A percentile compares a stretch with the other conserved stretches of the same genome.
These are phyloP conservation scores for Leucophenga varia DNA, from an alignment of 1,140 invertebrate genomes.

Conservation along the genomic window DNA sequence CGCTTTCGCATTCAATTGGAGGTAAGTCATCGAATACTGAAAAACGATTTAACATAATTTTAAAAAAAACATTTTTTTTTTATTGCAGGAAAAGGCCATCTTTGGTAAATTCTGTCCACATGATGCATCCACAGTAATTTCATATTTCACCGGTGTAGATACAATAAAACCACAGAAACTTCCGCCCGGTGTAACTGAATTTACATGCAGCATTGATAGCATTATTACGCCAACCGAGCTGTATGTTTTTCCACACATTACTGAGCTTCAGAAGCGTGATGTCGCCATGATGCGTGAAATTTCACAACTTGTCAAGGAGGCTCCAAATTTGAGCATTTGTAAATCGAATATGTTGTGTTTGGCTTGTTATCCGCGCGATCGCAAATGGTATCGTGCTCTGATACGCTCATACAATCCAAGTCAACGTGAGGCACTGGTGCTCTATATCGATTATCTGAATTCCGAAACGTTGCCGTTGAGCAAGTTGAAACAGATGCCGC, in stretches of 20 bases:
- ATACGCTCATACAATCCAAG: conserved; percentile 28
- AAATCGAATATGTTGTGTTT: conserved; percentile 26
- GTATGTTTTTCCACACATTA: conserved; percentile 32
- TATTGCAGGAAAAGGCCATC: not conserved
- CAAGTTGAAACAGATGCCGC: conserved; percentile 33
- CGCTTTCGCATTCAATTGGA: too few relatives aligned
- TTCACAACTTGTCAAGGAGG: conserved; percentile 17
- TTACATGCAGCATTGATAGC: conserved; percentile 29
- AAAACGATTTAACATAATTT: not conserved
- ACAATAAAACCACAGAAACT: conserved; percentile 29
- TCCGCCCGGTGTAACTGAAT: conserved; percentile 32
- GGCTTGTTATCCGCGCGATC: conserved; percentile 31
- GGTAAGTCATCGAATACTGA: not conserved
- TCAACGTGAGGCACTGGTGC: conserved; percentile 25
- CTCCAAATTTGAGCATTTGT: conserved; percentile 15
- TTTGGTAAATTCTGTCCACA: conserved; percentile 28
- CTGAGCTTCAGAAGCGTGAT: conserved; percentile 35
- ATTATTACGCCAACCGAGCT: conserved; percentile 31
- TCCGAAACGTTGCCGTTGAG: conserved; percentile 20
- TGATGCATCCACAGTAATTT: conserved; percentile 34
- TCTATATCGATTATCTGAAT: conserved; percentile 44
- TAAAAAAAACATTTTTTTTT: not conserved
- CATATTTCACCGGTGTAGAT: conserved; percentile 17
- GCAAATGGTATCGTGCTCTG: conserved; percentile 43
- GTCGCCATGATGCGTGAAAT: conserved; percentile 27